Conservation (phyloP, 2,888 invertebrate genomes). For the Netelia inedita region DNA sequence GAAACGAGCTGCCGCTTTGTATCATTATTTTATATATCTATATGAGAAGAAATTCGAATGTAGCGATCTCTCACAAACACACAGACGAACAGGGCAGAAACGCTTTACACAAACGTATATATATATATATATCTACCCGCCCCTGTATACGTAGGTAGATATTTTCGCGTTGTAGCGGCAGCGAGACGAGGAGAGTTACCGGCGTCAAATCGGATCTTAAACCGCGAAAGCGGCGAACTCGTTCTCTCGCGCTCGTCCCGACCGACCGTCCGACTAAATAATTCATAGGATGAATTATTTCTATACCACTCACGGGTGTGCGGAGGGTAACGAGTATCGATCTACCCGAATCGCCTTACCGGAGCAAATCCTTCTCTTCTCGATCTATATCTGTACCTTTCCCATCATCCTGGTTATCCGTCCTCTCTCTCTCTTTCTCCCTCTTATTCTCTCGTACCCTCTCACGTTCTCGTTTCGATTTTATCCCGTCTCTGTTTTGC, state of each 20-base stretch:
- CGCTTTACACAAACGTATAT: background rate
- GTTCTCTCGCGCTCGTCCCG: constrained; percentile 27
- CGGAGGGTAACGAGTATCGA: constrained; percentile 76
- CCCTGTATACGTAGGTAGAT: background rate
- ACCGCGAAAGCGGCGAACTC: constrained; percentile 67
- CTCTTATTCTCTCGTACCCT: background rate
- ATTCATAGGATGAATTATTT: constrained; percentile 83
- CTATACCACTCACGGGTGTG: constrained; percentile 68
- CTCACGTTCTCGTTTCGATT: constrained; percentile 21
- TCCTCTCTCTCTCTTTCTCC: background rate
- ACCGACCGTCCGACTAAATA: constrained; percentile 78
- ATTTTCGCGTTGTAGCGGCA: constrained; percentile 1
- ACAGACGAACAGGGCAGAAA: background rate
- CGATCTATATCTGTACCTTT: constrained; percentile 17
- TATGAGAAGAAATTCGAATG: constrained; percentile 32
- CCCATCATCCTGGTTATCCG: background rate
- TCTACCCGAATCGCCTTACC: constrained; percentile 72
- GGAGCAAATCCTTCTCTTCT: constrained; percentile 52
- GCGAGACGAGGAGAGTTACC: constrained; percentile 42
- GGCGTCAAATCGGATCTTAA: constrained; percentile 79
- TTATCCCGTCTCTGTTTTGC: constrained; percentile 18
- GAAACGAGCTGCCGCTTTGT: constrained; percentile 65
- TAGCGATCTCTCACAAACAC: constrained; percentile 14
- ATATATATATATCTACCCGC: background rate
- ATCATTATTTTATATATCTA: constrained; percentile 36